Evolutionary conservation across 2,888 invertebrate genomes (phyloP).

Genomic region (Tiliacea aurago): DNA sequence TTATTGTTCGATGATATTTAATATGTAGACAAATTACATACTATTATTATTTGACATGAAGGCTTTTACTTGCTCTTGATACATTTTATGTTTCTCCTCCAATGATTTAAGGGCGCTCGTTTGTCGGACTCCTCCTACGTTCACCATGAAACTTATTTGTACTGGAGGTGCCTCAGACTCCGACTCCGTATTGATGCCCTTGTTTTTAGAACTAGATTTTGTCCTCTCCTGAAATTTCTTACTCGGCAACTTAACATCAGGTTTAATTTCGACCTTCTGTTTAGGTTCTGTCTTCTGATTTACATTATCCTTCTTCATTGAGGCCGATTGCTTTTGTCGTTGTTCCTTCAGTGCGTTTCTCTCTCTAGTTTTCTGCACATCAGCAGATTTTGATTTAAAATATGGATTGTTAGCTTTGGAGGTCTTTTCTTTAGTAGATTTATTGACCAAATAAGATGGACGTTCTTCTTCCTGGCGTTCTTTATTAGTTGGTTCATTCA

Average conservation of each 20-base stretch:
- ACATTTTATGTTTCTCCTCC: constrained; percentile 86
- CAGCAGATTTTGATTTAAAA: constrained; percentile 76
- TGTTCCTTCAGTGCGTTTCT: constrained; percentile 48
- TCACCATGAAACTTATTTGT: constrained; percentile 84
- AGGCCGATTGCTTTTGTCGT: constrained; percentile 52
- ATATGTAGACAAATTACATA: constrained; percentile 41
- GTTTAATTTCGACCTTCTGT: constrained; percentile 49
- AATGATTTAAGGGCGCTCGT: constrained; percentile 80
- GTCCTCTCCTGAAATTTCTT: constrained; percentile 59
- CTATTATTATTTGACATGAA: constrained; percentile 74
- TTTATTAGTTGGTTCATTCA: constrained; percentile 57
- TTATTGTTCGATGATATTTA: not conserved
- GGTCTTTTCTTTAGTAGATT: constrained; percentile 70
- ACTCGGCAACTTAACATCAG: constrained; percentile 37
- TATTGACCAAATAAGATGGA: constrained; percentile 82
- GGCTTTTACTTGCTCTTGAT: constrained; percentile 84
- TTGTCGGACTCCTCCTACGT: constrained; percentile 79
- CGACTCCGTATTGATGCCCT: constrained; percentile 72
- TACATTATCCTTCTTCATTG: constrained; percentile 33
- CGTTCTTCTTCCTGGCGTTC: constrained; percentile 62
- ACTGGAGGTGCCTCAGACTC: constrained; percentile 73
- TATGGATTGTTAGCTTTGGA: constrained; percentile 67
- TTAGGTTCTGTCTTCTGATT: constrained; percentile 43
- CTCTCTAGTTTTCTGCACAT: constrained; percentile 65
- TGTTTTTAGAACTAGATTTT: constrained; percentile 73